These are phyloP conservation scores for Pangasius macronema DNA, from an alignment of 2,797 vertebrate genomes.

Conservation along the genomic window DNA sequence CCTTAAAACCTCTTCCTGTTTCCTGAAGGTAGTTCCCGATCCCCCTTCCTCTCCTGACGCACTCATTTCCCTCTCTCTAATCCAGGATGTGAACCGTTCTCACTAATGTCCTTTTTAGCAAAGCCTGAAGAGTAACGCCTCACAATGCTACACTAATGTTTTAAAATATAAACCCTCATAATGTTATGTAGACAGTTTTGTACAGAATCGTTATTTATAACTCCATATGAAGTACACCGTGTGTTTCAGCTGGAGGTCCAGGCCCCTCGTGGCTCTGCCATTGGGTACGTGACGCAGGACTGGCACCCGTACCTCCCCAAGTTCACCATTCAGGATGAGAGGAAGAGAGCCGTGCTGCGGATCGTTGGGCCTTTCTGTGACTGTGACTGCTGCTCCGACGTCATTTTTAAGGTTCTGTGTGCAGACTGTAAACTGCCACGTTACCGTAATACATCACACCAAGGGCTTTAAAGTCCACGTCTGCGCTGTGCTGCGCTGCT, in stretches of 20 bases:
- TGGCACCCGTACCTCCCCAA: slow-evolving; percentile 79
- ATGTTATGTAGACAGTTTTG: background rate
- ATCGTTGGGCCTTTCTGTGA: slow-evolving; percentile 74
- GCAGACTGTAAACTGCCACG: background rate
- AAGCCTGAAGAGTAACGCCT: background rate
- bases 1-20: background rate
- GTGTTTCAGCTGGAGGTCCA: slow-evolving; percentile 79
- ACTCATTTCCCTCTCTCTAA: background rate
- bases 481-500: background rate
- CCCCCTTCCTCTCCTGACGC: background rate
- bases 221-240: background rate
- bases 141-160: background rate
- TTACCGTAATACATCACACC: background rate
- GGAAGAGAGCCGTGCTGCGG: slow-evolving; percentile 66
- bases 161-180: background rate
- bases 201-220: background rate
- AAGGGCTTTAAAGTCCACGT: too few species aligned
- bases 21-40: background rate
- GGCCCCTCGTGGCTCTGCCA: slow-evolving; percentile 72
- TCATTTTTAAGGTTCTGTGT: slow-evolving; percentile 78
- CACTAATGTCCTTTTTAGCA: background rate
- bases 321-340: slow-evolving; percentile 78
- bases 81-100: background rate
- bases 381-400: slow-evolving; percentile 76
- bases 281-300: slow-evolving; percentile 78